Percentiles rank a stretch among this genome's conserved stretches.
Conservation (phyloP, 2,797 vertebrate species). For the Gadopsis bispinosus region DNA sequence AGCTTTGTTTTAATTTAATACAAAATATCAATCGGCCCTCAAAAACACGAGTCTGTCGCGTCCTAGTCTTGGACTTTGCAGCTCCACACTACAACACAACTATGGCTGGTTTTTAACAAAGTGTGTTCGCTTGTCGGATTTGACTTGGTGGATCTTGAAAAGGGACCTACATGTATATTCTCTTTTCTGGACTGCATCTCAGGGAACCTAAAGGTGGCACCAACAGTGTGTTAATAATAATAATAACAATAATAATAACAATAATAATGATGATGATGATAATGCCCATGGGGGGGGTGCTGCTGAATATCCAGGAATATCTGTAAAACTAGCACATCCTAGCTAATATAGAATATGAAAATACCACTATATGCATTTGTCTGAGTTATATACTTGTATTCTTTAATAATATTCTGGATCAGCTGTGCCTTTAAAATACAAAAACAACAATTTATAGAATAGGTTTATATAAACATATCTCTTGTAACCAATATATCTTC, state of each 20-base stretch:
- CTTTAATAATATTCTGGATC: conserved; percentile 84
- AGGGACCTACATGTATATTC: conserved; percentile 36
- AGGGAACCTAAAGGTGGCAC: conserved; percentile 14
- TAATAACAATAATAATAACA: not conserved
- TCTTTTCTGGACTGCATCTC: conserved; percentile 20
- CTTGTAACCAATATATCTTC: conserved; percentile 87
- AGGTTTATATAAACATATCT: conserved; percentile 93
- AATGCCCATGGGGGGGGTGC: conserved; percentile 67
- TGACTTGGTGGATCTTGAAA: not conserved
- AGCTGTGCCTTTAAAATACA: conserved; percentile 93
- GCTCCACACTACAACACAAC: not conserved
- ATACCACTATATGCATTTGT: conserved; percentile 73
- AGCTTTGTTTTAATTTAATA: not conserved
- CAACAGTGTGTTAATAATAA: conserved; percentile 17
- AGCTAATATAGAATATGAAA: conserved; percentile 84
- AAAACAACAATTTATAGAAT: conserved; percentile 90
- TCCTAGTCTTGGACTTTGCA: not conserved
- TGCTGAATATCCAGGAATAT: conserved; percentile 65
- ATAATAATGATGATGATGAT: conserved; percentile 26
- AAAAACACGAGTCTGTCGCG: not conserved
- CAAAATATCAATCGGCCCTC: not conserved
- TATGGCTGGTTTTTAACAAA: not conserved
- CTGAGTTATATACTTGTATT: conserved; percentile 69
- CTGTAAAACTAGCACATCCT: conserved; percentile 83
- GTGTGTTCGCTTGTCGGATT: not conserved